Evolutionary conservation across 2,113 vertebrate genomes (phyloP), one percentile per base, ranked within the genome.

Genomic region (Ploceus nigricollis): DNA sequence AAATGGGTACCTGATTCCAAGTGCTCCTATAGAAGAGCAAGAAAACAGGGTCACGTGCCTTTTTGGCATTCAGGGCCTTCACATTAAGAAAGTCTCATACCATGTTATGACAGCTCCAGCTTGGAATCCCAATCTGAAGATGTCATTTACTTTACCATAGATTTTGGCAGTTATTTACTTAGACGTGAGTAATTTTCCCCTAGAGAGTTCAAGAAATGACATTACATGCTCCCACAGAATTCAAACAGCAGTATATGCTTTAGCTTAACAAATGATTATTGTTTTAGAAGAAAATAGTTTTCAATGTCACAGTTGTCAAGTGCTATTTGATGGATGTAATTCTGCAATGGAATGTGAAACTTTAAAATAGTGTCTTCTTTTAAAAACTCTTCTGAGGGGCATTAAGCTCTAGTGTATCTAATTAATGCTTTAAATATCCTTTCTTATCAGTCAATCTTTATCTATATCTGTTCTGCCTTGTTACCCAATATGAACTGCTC

Each of bases 341-440:
- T 94, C 66, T 95, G 50, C 72, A 84, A 30, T 88, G 70, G 80
- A 86, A 54, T 82, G 35, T 89, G 82, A 95, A 92, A 89, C n/a
- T 93, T 61, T 35, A 61, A 91, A 11, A 37, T 54, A 91, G 8
- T 84, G 23, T 4, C 11, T 57, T 82, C 80, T 78, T 79, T 69
- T 65, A 73, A n/a, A 94, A 86, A 77, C 78, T 87, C 57, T 82
- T 90, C 57, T 86, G 82, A 73, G 93, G 56, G n/a, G 12, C 79
- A 89, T 89, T 81, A 89, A 89, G 33, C 50, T 94, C n/a, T 58
- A 66, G 54, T 53, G 51, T 73, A 69, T 57, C 53, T 96, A 92
- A 96, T 89, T 90, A 91, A 94, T 91, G 91, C 33, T 75, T 93
- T 91, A 90, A 95, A 82, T 90, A 87, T 93, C 90, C 82, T 66